Evolutionary conservation across 1,140 invertebrate species (phyloP), one percentile per base, ranked within the genome.

Genomic region (Drosophila rhopaloa): DNA sequence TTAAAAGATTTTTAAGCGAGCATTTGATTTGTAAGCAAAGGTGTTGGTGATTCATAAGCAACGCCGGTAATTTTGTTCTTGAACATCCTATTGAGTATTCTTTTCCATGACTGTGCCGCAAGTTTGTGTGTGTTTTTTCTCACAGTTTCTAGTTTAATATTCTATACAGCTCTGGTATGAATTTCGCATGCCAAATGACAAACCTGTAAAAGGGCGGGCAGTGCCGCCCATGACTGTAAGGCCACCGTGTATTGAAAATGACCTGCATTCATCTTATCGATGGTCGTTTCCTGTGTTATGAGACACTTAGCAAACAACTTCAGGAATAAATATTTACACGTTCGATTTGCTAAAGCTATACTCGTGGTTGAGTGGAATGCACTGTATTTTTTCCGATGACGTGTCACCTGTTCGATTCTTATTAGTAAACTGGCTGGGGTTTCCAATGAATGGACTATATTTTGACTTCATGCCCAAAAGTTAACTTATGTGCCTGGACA

Each of bases 141-240:
- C 53, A 40, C 50, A 38, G 48, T 61, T 58, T 65, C 46, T 14
- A 35, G 46, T 35, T 79, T 79, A 44, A 19, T 54, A 53, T 63
- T 54, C 37, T 51, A 32, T 46, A 40, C 63, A 83, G 70, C 60
- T 75, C 41, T 47, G 56, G 50, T 38, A 62, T 40, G 32, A 32
- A 46, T 29, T 19, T 27, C 46, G 48, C 48, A 19, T 50, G 27
- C 16, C n/a, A 57, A 70, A 63, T 63, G 55, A 71, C 44, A 76
- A 71, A 71, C 53, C 47, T 37, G 58, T 58, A 29, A 60, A 65
- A 67, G 63, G 63, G 60, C 35, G 60, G 41, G 60, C 63, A 67
- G 37, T 48, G 44, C 29, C 37, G 59, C 35, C 62, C 43, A 32
- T 66, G 43, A 66, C 10, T 47, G 58, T 63, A 65, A 67, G 44